Evolutionary conservation across 2,888 invertebrate species (phyloP), one percentile per base, ranked within the genome.

Genomic region (Sympetrum striolatum): DNA sequence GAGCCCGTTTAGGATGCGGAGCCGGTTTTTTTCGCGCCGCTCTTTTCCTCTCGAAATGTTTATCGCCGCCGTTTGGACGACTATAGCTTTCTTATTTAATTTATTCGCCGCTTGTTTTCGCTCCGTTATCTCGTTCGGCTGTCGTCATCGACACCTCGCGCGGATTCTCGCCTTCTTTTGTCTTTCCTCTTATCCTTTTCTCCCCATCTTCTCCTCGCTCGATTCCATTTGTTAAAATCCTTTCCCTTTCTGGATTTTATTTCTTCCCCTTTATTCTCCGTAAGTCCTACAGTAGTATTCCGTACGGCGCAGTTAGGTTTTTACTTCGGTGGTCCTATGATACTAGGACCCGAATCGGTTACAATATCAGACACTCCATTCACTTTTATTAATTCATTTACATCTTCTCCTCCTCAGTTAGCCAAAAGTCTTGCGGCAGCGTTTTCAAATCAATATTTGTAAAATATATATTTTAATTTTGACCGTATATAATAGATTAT

Each of bases 31-130:
- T 73, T 25, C 31, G 37, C 37, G 39, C 39, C 22, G 35, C 39
- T 37, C 64, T 86, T 53, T 53, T 18, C 18, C 53, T 18, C 53
- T 86, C 60, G 60, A 64, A 86, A 86, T 86, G 86, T 86, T 64
- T 86, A 86, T 60, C 86, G 60, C 60, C 37, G 37, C 60, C 58
- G 37, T 86, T 86, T 37, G 37, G 58, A 37, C 60, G 22, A 60
- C 86, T 60, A 86, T 86, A 64, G 60, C 60, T 86, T 86, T 86
- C 86, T 86, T 86, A 64, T 37, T 48, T 86, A 86, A 86, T 86
- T 86, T 86, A 86, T 86, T 64, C 37, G 25, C 60, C 60, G 22
- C 22, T 73, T 73, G 53, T 86, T 64, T 86, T 60, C 60, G 37
- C 60, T 44, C 82, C 86, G 82, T 44, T 53, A 18, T 18, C 53